A percentile compares a stretch with the other conserved stretches of the same genome.
Conservation (phyloP, 2,113 vertebrate genomes). For the Otus sunia region DNA sequence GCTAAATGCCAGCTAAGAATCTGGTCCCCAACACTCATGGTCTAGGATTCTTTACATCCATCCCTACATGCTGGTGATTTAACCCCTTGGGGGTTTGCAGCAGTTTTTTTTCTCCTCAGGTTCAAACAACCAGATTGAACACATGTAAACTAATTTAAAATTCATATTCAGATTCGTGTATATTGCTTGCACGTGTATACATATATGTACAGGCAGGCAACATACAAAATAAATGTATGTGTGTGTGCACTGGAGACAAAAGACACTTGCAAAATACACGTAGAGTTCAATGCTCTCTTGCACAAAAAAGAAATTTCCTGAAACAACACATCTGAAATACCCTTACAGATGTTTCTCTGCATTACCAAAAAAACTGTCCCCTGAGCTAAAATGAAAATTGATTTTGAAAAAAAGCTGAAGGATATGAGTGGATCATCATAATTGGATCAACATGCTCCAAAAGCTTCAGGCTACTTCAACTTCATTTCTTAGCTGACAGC, state of each 20-base stretch:
- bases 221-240: neutral
- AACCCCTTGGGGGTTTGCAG: neutral
- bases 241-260: neutral
- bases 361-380: slow-evolving; percentile 39
- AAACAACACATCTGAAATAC: slow-evolving; percentile 63
- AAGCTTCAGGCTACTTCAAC: slow-evolving; percentile 69
- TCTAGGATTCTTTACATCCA: neutral
- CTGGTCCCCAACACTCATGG: fast-evolving
- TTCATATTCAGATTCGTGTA: neutral
- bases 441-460: slow-evolving; percentile 76
- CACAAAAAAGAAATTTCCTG: slow-evolving; percentile 67
- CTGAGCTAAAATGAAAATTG: slow-evolving; percentile 76
- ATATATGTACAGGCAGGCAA: neutral
- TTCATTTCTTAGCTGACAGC: slow-evolving; percentile 75
- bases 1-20: neutral
- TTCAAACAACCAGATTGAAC: neutral
- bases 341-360: slow-evolving; percentile 71
- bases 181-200: neutral
- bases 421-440: slow-evolving; percentile 76
- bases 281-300: slow-evolving; percentile 22
- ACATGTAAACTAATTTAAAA: neutral
- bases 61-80: neutral
- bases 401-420: slow-evolving; percentile 73
- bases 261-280: neutral
- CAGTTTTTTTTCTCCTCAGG: neutral